Base-by-base conservation (phyloP, 2,113 vertebrate genomes). In the Brachirus orientalis region DNA sequence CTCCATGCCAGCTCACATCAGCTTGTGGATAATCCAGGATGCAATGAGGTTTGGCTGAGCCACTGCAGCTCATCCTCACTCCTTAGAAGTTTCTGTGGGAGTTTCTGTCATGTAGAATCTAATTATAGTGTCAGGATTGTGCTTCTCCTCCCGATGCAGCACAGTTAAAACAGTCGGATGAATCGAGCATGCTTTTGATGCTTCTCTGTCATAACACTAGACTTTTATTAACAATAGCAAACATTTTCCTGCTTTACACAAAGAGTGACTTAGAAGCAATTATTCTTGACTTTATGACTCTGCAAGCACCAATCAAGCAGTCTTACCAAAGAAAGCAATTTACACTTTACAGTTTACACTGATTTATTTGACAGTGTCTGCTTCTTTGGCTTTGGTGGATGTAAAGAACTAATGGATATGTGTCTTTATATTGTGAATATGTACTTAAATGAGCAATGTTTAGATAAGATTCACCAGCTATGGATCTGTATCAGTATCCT, bases 1-100 rank as follows among this genome's bases (percentile, higher is more conserved):
- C 94, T 99, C 8, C 98, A 99, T 0, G 98, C 98, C 74, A 99
- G 98, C 72, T 95, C 95, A 63, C 97, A 99, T 69, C 97, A 99
- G 81, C 94, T 99, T 1, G 94, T 98, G 0, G 98, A 99, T 75
- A 99, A 99, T 75, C 97, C 96, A 0, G 97, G 98, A 40, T 99
- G 98, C 91, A 99, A 99, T 3, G 98, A 99, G 95, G 98, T 98
- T 73, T 84, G 93, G 8, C 14, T 44, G 19, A 50, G 18, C 19
- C 7, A 8, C n/a, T 60, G 10, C 45, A 14, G 54, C 19, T 66
- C 28, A 11, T 66, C 60, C 44, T 38, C 67, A 20, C 48, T 50
- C n/a, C 20, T 72, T 45, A 50, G 33, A 77, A 46, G 58, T 63
- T 51, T 59, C 22, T 66, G 71, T 67, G 71, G 64, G 48, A 72